Evolutionary conservation across 2,797 vertebrate species (phyloP), one percentile per base, ranked within the genome.

Genomic region (Discoglossus pictus): DNA sequence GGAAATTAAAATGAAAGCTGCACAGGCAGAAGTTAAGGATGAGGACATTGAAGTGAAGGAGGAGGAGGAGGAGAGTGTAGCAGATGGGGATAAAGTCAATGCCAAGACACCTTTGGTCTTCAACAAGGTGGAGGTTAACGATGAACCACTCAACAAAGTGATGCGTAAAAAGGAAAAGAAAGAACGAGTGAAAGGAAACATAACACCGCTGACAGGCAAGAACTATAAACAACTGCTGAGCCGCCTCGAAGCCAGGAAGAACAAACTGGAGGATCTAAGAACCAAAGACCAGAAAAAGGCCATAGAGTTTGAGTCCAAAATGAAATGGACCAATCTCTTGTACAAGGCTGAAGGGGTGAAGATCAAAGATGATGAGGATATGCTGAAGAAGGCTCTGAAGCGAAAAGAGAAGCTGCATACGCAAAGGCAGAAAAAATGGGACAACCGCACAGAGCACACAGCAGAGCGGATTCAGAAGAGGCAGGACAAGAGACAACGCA

Each of bases 151-250:
- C 36, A 85, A 83, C 76, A 92, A 87, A 78, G 58, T 80, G 0
- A 78, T 88, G 79, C 89, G 85, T 46, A 89, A 88, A 79, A 91
- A 83, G 50, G 85, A 89, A 61, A 95, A 90, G 83, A 89, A 89
- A 74, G 84, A 81, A 74, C 75, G 65, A 0, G 58, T 92, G 25
- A 98, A 98, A 75, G 95, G 95, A 46, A 87, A 90, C 6, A 75
- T 97, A 13, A 92, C 95, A 0, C 96, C 97, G 0, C 86, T 99
- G 69, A 93, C 89, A 0, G 96, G 97, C 15, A 95, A 73, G 72
- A 98, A 98, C 83, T 98, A 93, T 81, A 94, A 94, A 76, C 94
- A 98, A 85, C 91, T 98, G 74, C 86, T 99, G 61, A 84, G 75
- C 55, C 90, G 94, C 0, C 79, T 99, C 66, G 92, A 92, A 72